Conservation (phyloP, 2,888 invertebrate genomes). For the Agrotis exclamationis region DNA sequence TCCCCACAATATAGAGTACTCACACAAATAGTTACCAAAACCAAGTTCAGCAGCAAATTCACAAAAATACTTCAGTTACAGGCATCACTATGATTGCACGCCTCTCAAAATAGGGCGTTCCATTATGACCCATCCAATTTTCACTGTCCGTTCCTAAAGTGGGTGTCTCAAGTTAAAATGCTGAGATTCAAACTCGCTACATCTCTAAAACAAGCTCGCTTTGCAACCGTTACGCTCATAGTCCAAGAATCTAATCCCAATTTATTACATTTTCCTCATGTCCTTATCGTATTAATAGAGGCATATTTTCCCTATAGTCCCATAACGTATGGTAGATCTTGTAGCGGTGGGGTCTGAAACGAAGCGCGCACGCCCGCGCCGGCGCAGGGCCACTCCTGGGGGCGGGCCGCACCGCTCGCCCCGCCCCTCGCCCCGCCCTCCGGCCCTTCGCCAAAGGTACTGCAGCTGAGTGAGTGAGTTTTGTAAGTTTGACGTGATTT, state of each 20-base stretch:
- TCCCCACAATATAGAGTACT: no score
- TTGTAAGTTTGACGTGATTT: constrained; percentile 33
- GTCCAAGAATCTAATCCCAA: neutral
- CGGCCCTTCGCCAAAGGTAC: constrained; percentile 68
- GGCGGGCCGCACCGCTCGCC: constrained; percentile 71
- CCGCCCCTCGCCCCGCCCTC: constrained; percentile 73
- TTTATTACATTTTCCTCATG: constrained; percentile 29
- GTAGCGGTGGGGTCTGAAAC: constrained; percentile 54
- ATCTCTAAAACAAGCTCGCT: neutral
- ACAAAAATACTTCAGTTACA: neutral
- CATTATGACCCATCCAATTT: neutral
- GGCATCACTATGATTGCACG: neutral
- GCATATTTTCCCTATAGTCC: constrained; percentile 32
- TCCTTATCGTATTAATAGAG: constrained; percentile 3
- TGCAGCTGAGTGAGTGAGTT: constrained; percentile 32
- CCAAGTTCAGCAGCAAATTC: neutral
- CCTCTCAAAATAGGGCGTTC: constrained; percentile 21
- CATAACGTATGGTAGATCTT: constrained; percentile 25
- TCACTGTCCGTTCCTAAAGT: neutral
- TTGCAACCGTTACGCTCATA: neutral
- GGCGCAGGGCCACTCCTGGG: constrained; percentile 77
- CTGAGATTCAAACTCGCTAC: constrained; percentile 8
- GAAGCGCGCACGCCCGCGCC: constrained; percentile 77
- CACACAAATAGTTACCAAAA: neutral
- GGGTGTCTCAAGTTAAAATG: constrained; percentile 17